phyloP scores from a whole-genome alignment of 2,797 vertebrate genomes.

The Poecilia velifera region DNA sequence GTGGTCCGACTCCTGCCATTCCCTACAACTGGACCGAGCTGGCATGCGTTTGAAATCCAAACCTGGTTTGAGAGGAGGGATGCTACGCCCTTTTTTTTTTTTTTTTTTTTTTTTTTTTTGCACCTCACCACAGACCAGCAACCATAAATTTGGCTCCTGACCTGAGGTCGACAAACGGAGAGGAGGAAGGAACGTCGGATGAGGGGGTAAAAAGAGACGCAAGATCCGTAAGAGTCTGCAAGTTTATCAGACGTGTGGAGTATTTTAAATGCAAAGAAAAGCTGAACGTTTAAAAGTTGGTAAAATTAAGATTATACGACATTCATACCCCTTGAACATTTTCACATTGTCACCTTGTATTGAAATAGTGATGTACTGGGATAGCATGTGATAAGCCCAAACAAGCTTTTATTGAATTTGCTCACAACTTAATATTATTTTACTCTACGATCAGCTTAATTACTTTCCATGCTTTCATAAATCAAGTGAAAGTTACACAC shows the following conservation, averaged over 20 bases:
- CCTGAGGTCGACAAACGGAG: slow-evolving; percentile 42
- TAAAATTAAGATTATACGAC: not conserved
- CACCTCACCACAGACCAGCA: slow-evolving; percentile 58
- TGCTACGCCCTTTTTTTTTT: slow-evolving; percentile 56
- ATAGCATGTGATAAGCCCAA: not conserved
- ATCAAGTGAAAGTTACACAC: too few relatives aligned
- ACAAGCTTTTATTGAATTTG: too few relatives aligned
- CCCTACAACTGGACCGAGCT: slow-evolving; percentile 54
- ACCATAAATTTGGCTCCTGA: slow-evolving; percentile 55
- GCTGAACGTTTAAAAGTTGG: not conserved
- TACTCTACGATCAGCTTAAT: too few relatives aligned
- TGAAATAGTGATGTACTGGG: not conserved
- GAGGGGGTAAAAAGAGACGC: not conserved
- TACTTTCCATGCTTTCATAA: too few relatives aligned
- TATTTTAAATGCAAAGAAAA: not conserved
- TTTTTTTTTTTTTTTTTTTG: not conserved
- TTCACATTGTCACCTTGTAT: not conserved
- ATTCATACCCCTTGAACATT: not conserved
- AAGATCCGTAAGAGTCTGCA: slow-evolving; percentile 8
- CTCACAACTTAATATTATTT: too few relatives aligned
- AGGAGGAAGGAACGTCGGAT: slow-evolving; percentile 12
- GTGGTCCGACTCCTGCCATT: slow-evolving; percentile 72
- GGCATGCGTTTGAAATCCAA: slow-evolving; percentile 81
- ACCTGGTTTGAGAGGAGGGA: slow-evolving; percentile 64
- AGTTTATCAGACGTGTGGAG: not conserved